Percentiles rank a stretch among this genome's conserved stretches.
These are phyloP conservation scores for Drosophila triauraria DNA, from an alignment of 1,140 invertebrate species.

Conservation along the genomic window DNA sequence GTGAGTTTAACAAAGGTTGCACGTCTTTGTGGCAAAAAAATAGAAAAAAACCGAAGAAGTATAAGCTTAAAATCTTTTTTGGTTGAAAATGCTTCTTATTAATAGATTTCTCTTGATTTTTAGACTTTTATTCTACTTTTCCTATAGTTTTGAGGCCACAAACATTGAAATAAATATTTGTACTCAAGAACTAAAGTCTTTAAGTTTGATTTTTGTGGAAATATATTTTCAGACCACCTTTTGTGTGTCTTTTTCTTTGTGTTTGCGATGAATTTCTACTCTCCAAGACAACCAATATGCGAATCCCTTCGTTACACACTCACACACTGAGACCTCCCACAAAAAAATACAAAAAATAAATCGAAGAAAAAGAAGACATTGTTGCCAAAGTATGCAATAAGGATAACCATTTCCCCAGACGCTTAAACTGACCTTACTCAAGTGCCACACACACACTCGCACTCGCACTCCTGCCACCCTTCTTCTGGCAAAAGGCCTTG, in stretches of 20 bases:
- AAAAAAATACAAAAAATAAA: background rate
- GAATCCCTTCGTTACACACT: constrained; percentile 13
- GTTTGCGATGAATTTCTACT: constrained; percentile 10
- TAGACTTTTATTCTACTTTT: background rate
- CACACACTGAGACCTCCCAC: background rate
- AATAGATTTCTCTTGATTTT: background rate
- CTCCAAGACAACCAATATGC: constrained; percentile 35
- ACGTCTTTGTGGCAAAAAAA: too few relatives aligned
- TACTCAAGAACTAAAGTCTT: too few relatives aligned
- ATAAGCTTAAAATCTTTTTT: too few relatives aligned
- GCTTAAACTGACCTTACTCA: constrained; percentile 76
- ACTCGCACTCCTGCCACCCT: background rate
- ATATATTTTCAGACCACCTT: background rate
- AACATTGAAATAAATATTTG: background rate
- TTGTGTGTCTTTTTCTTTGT: background rate
- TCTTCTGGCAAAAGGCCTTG: constrained; percentile 15
- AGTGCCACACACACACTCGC: constrained; percentile 42
- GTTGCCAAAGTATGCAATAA: constrained; percentile 63
- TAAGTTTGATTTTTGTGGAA: constrained; percentile 5
- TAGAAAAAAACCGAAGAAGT: too few relatives aligned
- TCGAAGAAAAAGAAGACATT: constrained; percentile 32
- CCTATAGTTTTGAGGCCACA: background rate
- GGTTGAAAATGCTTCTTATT: too few relatives aligned
- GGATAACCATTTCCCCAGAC: constrained; percentile 77
- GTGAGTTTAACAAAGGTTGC: too few relatives aligned